Evolutionary conservation across 2,888 invertebrate species (phyloP).

Genomic region (Xylophagus ater): DNA sequence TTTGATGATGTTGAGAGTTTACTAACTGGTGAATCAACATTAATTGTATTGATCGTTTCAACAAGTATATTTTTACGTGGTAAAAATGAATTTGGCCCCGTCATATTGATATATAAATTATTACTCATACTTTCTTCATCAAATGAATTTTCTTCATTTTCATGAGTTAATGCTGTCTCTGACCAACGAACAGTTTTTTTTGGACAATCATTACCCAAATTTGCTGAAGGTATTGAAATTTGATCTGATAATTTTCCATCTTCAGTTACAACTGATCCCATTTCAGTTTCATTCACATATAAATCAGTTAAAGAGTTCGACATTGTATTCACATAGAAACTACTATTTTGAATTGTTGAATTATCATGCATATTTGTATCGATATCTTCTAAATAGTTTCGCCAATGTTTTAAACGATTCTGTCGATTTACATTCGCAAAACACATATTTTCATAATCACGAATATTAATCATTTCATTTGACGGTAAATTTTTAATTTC

Average conservation of each 20-base stretch:
- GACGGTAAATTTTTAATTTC: constrained; percentile 17
- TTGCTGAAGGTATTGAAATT: constrained; percentile 12
- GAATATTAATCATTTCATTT: constrained; percentile 15
- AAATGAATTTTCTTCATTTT: constrained; percentile 6
- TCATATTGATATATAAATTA: constrained; percentile 16
- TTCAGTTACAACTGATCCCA: constrained; percentile 14
- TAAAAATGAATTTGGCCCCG: constrained; percentile 12
- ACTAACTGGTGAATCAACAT: constrained; percentile 13
- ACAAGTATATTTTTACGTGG: constrained; percentile 20
- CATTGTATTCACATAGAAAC: constrained; percentile 19
- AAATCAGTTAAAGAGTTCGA: constrained; percentile 19
- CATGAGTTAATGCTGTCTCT: constrained; percentile 6
- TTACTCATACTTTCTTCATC: constrained; percentile 13
- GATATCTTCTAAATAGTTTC: constrained; percentile 19
- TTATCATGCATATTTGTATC: constrained; percentile 19
- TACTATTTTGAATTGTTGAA: constrained; percentile 19
- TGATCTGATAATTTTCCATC: constrained; percentile 15
- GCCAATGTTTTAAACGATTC: constrained; percentile 19
- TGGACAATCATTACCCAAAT: not conserved
- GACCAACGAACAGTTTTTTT: constrained; percentile 14
- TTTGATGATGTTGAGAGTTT: constrained; percentile 11
- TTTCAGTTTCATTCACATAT: constrained; percentile 17
- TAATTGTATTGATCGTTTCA: constrained; percentile 20
- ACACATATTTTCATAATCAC: constrained; percentile 20
- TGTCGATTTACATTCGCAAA: constrained; percentile 17